phyloP scores from a whole-genome alignment of 2,888 invertebrate species.

The Drosophila pegasa region DNA sequence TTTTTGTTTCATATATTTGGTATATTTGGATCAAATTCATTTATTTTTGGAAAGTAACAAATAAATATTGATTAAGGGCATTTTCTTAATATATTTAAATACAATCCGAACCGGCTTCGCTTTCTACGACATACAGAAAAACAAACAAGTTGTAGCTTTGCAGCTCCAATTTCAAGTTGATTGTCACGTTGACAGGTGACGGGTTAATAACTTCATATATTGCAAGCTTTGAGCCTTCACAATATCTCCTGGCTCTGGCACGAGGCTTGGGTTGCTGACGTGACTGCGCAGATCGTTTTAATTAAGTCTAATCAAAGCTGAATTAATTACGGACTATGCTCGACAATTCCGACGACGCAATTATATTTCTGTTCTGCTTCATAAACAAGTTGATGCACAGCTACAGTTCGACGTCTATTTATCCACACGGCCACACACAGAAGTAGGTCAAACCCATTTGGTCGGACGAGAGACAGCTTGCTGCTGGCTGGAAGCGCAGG shows the following conservation, averaged over 20 bases:
- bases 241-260: neutral
- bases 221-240: neutral
- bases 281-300: constrained; percentile 49
- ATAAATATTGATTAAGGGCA: too few relatives aligned
- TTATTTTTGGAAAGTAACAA: too few relatives aligned
- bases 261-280: neutral
- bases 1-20: too few relatives aligned
- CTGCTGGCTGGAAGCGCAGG: neutral
- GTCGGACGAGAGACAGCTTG: constrained; percentile 34
- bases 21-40: too few relatives aligned
- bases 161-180: neutral
- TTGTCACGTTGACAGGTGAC: too few relatives aligned
- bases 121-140: neutral
- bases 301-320: constrained; percentile 74
- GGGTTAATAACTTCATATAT: neutral
- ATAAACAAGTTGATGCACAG: constrained; percentile 51
- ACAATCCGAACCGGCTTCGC: neutral
- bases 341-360: constrained; percentile 58
- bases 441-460: constrained; percentile 64
- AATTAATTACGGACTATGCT: constrained; percentile 68
- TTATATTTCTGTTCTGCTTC: constrained; percentile 63
- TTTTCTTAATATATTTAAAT: too few relatives aligned
- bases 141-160: neutral
- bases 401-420: constrained; percentile 20
- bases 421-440: constrained; percentile 37